Evolutionary conservation across 2,888 invertebrate species (phyloP).

Genomic region (Acleris cristana): DNA sequence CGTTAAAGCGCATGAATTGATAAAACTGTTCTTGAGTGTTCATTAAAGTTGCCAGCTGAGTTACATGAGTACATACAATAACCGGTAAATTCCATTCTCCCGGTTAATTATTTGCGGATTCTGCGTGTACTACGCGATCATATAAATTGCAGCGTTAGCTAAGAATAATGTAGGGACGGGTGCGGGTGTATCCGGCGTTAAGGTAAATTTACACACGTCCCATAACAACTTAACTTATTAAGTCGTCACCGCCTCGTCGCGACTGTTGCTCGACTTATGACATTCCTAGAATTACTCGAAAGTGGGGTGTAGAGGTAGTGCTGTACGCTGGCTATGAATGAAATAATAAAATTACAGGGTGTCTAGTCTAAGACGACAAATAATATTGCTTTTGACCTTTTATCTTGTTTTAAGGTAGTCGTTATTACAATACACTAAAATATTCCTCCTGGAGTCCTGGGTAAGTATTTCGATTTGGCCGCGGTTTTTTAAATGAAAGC

Average conservation of each 20-base stretch:
- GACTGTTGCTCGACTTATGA: conserved; percentile 57
- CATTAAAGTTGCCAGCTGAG: no score
- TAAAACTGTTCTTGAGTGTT: no score
- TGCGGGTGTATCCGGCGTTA: conserved; percentile 72
- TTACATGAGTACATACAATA: no score
- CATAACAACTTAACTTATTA: conserved; percentile 80
- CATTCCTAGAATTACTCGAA: conserved; percentile 53
- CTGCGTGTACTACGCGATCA: conserved; percentile 58
- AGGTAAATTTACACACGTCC: conserved; percentile 81
- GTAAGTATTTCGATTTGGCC: no score
- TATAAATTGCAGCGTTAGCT: conserved; percentile 77
- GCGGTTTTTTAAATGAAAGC: no score
- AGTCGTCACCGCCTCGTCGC: conserved; percentile 68
- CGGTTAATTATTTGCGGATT: conserved; percentile 41
- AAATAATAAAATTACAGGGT: neutral
- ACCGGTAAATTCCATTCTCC: no score
- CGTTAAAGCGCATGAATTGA: no score
- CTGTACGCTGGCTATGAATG: neutral
- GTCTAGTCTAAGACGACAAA: neutral
- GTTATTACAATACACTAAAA: no score
- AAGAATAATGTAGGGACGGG: conserved; percentile 74
- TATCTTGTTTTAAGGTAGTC: no score
- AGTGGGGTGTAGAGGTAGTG: conserved; percentile 10
- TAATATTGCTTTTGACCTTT: no score
- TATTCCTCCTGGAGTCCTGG: no score